These are phyloP conservation scores for Florisuga fusca DNA, from an alignment of 2,797 vertebrate genomes.

Conservation along the genomic window DNA sequence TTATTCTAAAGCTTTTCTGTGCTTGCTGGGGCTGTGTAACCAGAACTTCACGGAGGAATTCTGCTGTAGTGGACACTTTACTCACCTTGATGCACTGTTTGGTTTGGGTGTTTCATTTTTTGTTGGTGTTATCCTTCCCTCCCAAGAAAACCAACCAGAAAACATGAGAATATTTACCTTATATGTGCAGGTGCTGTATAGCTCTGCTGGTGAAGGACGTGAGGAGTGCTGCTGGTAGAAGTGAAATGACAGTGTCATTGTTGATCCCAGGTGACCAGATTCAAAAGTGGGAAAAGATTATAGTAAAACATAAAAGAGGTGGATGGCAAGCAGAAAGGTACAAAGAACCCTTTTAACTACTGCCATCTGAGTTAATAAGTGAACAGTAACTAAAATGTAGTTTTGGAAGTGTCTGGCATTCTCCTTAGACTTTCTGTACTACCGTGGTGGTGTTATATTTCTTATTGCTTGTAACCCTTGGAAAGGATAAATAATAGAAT, in stretches of 20 bases:
- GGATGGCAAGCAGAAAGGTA: not conserved
- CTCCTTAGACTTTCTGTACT: not conserved
- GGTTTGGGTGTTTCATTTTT: not conserved
- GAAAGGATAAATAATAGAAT: not conserved
- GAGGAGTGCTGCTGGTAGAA: not conserved
- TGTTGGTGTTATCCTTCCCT: too few species aligned
- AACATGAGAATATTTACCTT: not conserved
- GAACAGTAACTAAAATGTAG: not conserved
- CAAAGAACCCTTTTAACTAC: not conserved
- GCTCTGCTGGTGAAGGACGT: not conserved
- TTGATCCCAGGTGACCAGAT: not conserved
- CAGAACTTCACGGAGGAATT: not conserved
- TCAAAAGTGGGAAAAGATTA: not conserved
- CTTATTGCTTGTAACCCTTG: not conserved
- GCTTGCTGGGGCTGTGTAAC: rapidly evolving
- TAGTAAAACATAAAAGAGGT: not conserved
- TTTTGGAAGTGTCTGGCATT: not conserved
- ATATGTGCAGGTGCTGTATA: not conserved
- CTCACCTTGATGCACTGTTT: not conserved
- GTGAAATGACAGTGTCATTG: not conserved
- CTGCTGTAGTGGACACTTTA: not conserved
- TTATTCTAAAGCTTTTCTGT: not conserved
- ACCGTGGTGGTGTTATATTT: not conserved
- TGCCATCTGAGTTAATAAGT: not conserved
- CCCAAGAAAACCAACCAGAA: not conserved